phyloP scores from a whole-genome alignment of 2,797 vertebrate genomes.

The Corythornis leucogaster region DNA sequence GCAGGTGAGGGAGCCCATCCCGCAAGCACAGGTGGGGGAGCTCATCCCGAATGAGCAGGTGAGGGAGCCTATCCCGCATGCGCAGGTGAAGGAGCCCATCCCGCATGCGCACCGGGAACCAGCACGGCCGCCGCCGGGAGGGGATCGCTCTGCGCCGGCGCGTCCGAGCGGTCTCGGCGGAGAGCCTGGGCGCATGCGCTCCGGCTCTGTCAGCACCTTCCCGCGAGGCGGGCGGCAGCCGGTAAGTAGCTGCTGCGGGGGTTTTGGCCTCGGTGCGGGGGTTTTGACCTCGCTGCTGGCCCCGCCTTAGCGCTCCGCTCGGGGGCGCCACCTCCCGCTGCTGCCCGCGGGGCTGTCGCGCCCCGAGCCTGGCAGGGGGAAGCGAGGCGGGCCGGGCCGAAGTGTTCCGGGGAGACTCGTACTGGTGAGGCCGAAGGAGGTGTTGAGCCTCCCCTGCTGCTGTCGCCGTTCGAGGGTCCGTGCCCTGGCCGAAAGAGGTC shows the following conservation, averaged over 20 bases:
- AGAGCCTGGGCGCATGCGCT: background rate
- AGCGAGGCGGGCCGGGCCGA: fast-evolving
- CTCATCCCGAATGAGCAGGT: no score
- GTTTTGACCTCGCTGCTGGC: background rate
- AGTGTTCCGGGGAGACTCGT: background rate
- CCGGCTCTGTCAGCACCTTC: background rate
- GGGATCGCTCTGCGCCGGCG: background rate
- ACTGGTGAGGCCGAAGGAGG: background rate
- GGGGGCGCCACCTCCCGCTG: background rate
- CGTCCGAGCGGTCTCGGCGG: fast-evolving
- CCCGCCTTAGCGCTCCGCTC: fast-evolving
- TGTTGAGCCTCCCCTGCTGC: background rate
- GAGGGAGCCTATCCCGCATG: no score
- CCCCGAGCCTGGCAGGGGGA: background rate
- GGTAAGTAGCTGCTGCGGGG: background rate
- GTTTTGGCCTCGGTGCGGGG: no score
- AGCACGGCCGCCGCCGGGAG: no score
- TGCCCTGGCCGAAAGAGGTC: background rate
- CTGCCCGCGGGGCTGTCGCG: background rate
- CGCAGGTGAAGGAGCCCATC: background rate
- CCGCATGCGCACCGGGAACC: background rate
- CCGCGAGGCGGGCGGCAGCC: background rate
- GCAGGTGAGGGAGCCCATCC: background rate
- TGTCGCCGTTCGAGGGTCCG: background rate
- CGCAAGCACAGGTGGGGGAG: background rate